These are phyloP conservation scores for Spodoptera littoralis DNA, from an alignment of 2,888 invertebrate species.

Conservation along the genomic window DNA sequence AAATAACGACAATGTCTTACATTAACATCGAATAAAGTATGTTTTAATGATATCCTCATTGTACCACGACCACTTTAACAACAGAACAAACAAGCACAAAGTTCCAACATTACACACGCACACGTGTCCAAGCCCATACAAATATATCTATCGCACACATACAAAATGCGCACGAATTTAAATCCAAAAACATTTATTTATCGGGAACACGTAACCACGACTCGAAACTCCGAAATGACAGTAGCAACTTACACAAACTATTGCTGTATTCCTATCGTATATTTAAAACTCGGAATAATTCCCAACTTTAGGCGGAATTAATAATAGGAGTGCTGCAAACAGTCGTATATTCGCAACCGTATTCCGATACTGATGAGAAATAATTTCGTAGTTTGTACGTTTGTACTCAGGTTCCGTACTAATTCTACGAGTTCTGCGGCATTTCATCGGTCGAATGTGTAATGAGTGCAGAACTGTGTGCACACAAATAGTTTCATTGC, in stretches of 20 bases:
- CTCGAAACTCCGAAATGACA: conserved; percentile 29
- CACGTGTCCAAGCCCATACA: conserved; percentile 4
- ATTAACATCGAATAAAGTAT: no score
- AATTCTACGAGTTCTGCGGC: conserved; percentile 25
- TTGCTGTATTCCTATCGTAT: conserved; percentile 47
- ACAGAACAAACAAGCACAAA: no score
- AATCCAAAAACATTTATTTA: conserved; percentile 27
- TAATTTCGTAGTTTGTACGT: conserved; percentile 44
- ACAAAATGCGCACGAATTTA: conserved; percentile 5
- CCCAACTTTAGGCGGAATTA: conserved; percentile 43
- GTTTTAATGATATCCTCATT: no score
- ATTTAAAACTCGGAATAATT: conserved; percentile 43
- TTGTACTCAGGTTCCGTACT: conserved; percentile 32
- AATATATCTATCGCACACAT: conserved; percentile 2
- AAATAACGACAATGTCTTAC: no score
- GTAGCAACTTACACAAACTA: conserved; percentile 49
- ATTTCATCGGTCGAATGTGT: conserved; percentile 37
- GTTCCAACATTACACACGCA: no score
- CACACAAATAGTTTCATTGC: background rate
- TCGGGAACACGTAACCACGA: conserved; percentile 41
- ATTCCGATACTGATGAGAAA: conserved; percentile 55
- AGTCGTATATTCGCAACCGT: conserved; percentile 48
- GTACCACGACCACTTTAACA: no score
- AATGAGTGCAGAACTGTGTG: conserved; percentile 21
- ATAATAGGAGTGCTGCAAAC: conserved; percentile 51